These are phyloP conservation scores for Trididemnum miniatum DNA, from an alignment of 23 tunicate genomes.

Conservation along the genomic window DNA sequence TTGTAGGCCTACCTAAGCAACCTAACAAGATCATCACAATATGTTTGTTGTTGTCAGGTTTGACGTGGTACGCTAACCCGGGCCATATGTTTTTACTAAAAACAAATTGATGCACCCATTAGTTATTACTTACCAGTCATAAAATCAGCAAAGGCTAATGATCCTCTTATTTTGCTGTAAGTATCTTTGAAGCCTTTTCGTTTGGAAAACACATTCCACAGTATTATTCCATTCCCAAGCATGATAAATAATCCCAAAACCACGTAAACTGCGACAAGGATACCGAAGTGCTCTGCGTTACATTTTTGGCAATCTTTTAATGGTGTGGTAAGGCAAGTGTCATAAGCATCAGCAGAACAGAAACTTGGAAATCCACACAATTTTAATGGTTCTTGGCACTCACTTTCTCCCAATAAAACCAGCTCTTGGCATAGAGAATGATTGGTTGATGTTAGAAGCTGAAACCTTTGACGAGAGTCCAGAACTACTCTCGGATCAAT, in stretches of 20 bases:
- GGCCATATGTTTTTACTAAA: too few species aligned
- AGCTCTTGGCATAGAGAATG: background rate
- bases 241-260: constrained; percentile 22
- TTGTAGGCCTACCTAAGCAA: too few species aligned
- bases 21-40: too few species aligned
- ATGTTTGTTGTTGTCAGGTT: too few species aligned
- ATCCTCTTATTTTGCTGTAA: constrained; percentile 38
- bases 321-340: background rate
- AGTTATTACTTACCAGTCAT: constrained; percentile 46
- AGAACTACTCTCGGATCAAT: too few species aligned
- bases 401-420: background rate
- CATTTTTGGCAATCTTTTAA: constrained; percentile 4
- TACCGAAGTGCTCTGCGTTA: background rate
- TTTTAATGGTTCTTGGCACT: background rate
- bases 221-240: constrained; percentile 36
- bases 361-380: constrained; percentile 39
- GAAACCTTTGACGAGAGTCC: too few species aligned
- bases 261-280: constrained; percentile 5
- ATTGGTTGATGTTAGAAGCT: too few species aligned
- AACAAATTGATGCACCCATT: too few species aligned
- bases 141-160: constrained; percentile 42
- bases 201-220: constrained; percentile 31
- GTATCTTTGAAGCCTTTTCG: constrained; percentile 12
- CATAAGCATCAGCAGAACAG: background rate
- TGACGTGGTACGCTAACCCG: too few species aligned